A percentile compares a stretch with the other conserved stretches of the same genome.
These are phyloP conservation scores for Nasonia oneida DNA, from an alignment of 2,888 invertebrate genomes.

Conservation along the genomic window DNA sequence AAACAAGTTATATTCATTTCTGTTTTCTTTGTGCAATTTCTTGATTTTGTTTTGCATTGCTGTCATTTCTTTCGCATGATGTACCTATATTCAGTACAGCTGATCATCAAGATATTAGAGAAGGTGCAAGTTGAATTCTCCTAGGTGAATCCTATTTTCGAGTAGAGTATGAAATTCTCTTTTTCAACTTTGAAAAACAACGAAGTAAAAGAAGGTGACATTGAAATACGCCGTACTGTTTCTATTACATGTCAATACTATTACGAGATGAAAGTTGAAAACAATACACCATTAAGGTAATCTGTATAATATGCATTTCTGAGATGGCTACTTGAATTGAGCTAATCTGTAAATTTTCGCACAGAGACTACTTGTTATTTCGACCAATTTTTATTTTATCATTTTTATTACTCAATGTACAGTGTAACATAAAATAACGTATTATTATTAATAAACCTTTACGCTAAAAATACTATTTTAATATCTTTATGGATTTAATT, in stretches of 20 bases:
- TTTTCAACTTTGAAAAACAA: not conserved
- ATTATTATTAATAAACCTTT: too few species aligned
- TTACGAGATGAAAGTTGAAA: not conserved
- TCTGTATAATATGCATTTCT: not conserved
- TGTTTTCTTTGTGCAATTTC: not conserved
- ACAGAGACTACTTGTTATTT: too few species aligned
- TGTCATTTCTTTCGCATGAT: not conserved
- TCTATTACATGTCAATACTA: not conserved
- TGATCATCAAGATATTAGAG: not conserved
- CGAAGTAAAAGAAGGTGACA: not conserved
- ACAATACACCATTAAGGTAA: not conserved
- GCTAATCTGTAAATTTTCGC: too few species aligned
- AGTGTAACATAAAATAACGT: too few species aligned
- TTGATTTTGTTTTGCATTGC: not conserved
- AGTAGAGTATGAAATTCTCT: not conserved
- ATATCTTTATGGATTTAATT: too few species aligned
- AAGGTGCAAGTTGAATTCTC: not conserved
- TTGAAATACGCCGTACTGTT: not conserved
- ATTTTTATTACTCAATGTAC: too few species aligned
- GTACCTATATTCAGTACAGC: not conserved
- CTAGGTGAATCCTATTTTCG: not conserved
- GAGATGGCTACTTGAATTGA: not conserved
- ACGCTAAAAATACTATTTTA: too few species aligned
- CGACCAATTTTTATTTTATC: too few species aligned
- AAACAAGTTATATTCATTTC: conserved; percentile 5